Base-by-base conservation (phyloP, 2,797 vertebrate species). In the Clamator glandarius region DNA sequence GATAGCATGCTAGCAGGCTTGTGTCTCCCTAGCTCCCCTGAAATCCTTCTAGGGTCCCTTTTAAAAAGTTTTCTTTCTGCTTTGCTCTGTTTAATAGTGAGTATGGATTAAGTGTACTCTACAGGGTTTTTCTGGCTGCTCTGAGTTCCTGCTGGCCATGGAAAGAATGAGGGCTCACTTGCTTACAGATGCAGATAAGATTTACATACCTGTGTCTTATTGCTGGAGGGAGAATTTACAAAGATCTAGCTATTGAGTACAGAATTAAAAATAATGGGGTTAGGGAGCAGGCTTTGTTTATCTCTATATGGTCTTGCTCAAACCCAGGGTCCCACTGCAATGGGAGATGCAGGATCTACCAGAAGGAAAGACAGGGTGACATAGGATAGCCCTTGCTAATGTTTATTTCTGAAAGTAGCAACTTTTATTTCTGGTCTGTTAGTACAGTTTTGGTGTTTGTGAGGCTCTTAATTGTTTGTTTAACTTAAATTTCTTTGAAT, bases 91-190 rank as follows among this genome's bases (percentile, higher is more conserved):
- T 66, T n/a, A 31, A 21, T 5, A 1, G 68, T 76, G 24, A 20
- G 0, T 31, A 3, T 28, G 19, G 33, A 6, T 12, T 42, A 0
- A 26, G 11, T 0, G 1, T 41, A 3, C 5, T 68, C 4, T 41
- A 2, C 4, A 9, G 29, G 33, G 24, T 75, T 84, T 23, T 28
- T 72, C 28, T 73, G 39, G 7, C 26, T 63, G 20, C 29, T 84
- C 15, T 46, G 55, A 36, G 33, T 78, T 93, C 9, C 20, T 9
- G 3, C 9, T 51, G 35, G 26, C 8, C 2, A 1, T 29, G 36
- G 36, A 52, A 81, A 39, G 42, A 55, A 70, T 46, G 14, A 73
- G 7, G 4, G 3, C 4, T 31, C 6, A 2, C 13, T 75, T 70
- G 11, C 8, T 75, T 70, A 11, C 8, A 73, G 52, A 4, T 8